Base-by-base conservation (phyloP, 2,113 vertebrate species). In the Dascyllus trimaculatus region DNA sequence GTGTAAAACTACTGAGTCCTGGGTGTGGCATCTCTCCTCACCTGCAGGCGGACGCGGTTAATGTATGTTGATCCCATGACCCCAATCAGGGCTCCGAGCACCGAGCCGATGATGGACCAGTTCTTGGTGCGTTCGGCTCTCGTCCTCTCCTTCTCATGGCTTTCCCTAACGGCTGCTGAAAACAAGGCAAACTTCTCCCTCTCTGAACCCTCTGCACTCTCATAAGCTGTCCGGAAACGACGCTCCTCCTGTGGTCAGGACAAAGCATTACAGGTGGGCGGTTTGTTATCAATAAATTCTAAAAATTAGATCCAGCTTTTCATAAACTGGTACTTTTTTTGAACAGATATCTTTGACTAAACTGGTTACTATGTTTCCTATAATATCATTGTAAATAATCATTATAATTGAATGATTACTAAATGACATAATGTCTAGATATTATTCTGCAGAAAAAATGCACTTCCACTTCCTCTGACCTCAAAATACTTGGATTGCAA, bases 41-140 rank as follows among this genome's bases (percentile, higher is more conserved):
- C 98, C 89, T 97, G 97, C 24, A 99, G 94, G 35, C 98, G 95
- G 2, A 99, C 97, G 0, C 97, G 94, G 89, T 99, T 99, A 76
- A 99, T 66, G 0, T 99, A 99, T 0, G 97, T 98, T 4, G 98
- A 99, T 11, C 98, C 98, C 87, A 98, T 95, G 84, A 99, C 97
- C 0, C 98, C 98, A 4, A 99, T 98, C 78, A 99, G 49, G 3
- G 98, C 96, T 4, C 98, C 98, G 4, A 98, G 91, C 4, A 99
- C 94, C 0, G 98, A 99, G 43, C 97, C 97, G 0, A 99, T 95
- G 78, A 99, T 67, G 40, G 98, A 99, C 98, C 98, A 99, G 94
- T 99, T 99, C 92, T 99, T 99, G 1, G 98, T 99, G 60, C 97
- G 96, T 57, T 99, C 98, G 0, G 98, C 96, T 85, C 98, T 93